phyloP scores from a whole-genome alignment of 2,797 vertebrate species.

The Melanogrammus aeglefinus region DNA sequence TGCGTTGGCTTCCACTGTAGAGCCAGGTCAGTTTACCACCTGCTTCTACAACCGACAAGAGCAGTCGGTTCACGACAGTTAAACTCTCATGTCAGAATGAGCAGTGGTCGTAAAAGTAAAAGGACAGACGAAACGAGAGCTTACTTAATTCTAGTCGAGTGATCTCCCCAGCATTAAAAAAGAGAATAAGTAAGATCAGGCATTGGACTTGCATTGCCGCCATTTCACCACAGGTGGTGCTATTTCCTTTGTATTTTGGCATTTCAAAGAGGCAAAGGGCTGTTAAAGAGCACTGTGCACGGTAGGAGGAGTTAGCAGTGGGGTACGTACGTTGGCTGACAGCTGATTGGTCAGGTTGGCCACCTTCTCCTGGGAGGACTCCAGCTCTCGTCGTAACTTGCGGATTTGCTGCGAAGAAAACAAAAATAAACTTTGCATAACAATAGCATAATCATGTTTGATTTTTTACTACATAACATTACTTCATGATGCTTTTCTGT shows the following conservation, averaged over 20 bases:
- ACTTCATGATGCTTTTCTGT: background rate
- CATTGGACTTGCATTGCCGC: background rate
- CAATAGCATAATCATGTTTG: background rate
- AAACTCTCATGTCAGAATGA: background rate
- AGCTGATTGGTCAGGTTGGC: conserved; percentile 91
- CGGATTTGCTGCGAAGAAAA: conserved; percentile 88
- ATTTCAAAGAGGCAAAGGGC: background rate
- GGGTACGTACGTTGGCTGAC: conserved; percentile 87
- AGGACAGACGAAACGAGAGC: background rate
- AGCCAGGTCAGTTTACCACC: background rate
- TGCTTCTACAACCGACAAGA: background rate
- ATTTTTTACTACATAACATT: background rate
- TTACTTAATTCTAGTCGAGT: background rate
- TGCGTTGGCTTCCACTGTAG: background rate
- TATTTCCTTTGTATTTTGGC: background rate
- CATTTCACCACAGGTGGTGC: background rate
- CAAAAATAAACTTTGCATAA: background rate
- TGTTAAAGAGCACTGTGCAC: background rate
- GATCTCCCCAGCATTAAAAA: background rate
- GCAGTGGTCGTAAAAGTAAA: background rate
- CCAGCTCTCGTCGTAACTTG: conserved; percentile 90
- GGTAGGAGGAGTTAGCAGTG: background rate
- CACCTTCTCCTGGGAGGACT: conserved; percentile 96
- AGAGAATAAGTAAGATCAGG: background rate
- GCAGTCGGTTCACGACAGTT: background rate